Base-by-base conservation (phyloP, 2,113 vertebrate genomes). In the Microtus richardsoni region DNA sequence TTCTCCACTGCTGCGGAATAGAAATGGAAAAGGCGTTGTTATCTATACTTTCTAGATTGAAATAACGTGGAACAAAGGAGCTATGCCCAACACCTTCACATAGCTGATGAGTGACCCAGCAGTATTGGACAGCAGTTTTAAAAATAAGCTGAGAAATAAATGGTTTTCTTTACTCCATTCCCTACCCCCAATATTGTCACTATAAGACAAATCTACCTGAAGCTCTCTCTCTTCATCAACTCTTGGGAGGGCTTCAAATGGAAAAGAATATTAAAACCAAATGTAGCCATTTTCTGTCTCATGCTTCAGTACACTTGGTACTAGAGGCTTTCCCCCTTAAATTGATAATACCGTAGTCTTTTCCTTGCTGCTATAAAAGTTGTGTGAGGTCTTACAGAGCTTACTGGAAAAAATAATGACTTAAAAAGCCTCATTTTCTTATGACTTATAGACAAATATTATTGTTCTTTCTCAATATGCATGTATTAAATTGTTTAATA, bases 191-290 rank as follows among this genome's bases (percentile, higher is more conserved):
- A 47, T 62, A 89, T 44, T 11, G 78, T 68, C 47, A 66, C 58
- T 33, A 52, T n/a, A 79, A 26, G 44, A 52, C 44, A 68, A 75
- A 66, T 41, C 12, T 66, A 33, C 13, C 68, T 44, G 49, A 66
- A 83, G 36, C 16, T 36, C 21, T 74, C 16, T 36, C 28, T 74
- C 28, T 3, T 74, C 64, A 66, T 22, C 41, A 66, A 66, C 66
- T 24, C 4, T 60, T 66, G 60, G 26, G 60, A 78, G 21, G 16
- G 14, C 49, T 11, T 47, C 39, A 96, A 80, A 54, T 21, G 24
- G 41, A 95, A 97, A 95, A 79, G 58, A 75, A 94, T 90, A 75
- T 54, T 82, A 91, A 79, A 92, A 91, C 0, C 78, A 91, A 87
- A n/a, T 2, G 41, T 33, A 2, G n/a, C 17, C 26, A 49, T 44